These are phyloP conservation scores for Macroramphosus scolopax DNA, from an alignment of 2,797 vertebrate genomes.

Conservation along the genomic window DNA sequence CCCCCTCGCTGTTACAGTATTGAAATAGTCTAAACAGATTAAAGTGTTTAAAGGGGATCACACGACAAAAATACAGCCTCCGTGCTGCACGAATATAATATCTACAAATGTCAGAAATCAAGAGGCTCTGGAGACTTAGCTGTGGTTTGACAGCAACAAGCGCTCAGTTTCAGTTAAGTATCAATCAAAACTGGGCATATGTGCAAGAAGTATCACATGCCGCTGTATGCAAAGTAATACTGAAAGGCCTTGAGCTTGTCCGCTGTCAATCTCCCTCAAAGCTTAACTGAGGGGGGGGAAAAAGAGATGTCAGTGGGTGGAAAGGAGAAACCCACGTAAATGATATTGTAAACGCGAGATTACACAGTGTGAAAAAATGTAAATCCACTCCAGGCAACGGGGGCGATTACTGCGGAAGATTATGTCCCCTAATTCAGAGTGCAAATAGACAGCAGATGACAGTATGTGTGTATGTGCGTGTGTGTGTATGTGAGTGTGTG, in stretches of 20 bases:
- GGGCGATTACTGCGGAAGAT: conserved; percentile 72
- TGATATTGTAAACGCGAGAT: conserved; percentile 79
- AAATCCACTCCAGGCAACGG: conserved; percentile 71
- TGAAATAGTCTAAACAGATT: conserved; percentile 82
- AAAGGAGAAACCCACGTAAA: conserved; percentile 75
- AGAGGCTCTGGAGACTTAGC: conserved; percentile 78
- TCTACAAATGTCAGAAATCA: conserved; percentile 82
- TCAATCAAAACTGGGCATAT: conserved; percentile 72
- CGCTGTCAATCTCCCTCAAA: conserved; percentile 76
- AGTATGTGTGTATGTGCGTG: too few species aligned
- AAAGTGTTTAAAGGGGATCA: conserved; percentile 78
- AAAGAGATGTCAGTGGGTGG: conserved; percentile 72
- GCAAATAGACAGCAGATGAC: conserved; percentile 59
- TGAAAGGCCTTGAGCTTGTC: conserved; percentile 71
- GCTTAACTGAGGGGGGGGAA: conserved; percentile 54
- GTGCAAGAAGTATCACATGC: conserved; percentile 55
- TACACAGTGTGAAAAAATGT: conserved; percentile 75
- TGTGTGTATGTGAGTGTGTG: too few species aligned
- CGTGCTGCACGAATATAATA: conserved; percentile 73
- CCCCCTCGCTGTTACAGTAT: conserved; percentile 61
- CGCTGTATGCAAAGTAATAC: conserved; percentile 64
- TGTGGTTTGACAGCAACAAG: conserved; percentile 76
- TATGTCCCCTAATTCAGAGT: conserved; percentile 70
- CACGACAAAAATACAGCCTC: conserved; percentile 68
- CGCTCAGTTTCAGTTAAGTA: conserved; percentile 81